phyloP scores from a whole-genome alignment of 1,140 invertebrate genomes.

The Drosophila auraria region DNA sequence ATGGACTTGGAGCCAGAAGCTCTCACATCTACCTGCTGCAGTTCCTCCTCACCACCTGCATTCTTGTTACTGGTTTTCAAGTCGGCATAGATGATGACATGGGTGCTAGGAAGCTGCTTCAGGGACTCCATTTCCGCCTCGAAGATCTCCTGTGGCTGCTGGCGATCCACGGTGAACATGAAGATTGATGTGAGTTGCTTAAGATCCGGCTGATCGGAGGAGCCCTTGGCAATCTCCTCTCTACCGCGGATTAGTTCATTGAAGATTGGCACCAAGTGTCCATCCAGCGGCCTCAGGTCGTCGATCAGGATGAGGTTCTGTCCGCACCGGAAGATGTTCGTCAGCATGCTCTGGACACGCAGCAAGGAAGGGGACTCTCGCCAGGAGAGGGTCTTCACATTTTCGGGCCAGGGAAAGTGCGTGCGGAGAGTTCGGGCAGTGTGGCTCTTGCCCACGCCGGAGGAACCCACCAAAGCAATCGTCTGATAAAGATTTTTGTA shows the following conservation, averaged over 20 bases:
- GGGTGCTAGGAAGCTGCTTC: slow-evolving; percentile 85
- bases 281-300: slow-evolving; percentile 4
- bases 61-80: background rate
- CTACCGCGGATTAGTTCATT: background rate
- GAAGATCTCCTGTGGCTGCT: slow-evolving; percentile 1
- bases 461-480: slow-evolving; percentile 16
- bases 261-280: background rate
- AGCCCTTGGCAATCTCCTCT: slow-evolving; percentile 4
- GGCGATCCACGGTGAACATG: slow-evolving; percentile 4
- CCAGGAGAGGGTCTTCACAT: slow-evolving; percentile 19
- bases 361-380: background rate
- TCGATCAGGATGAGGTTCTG: slow-evolving; percentile 20
- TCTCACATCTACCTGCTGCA: background rate
- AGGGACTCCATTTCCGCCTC: slow-evolving; percentile 87
- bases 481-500: background rate
- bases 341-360: slow-evolving; percentile 9
- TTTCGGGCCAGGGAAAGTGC: slow-evolving; percentile 18
- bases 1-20: background rate
- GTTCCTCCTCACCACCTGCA: background rate
- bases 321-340: slow-evolving; percentile 1
- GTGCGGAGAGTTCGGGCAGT: background rate
- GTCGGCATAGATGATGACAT: slow-evolving; percentile 85
- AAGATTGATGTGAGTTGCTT: slow-evolving; percentile 7
- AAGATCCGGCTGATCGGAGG: background rate
- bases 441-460: slow-evolving; percentile 18